Base-by-base conservation (phyloP, 2,888 invertebrate genomes). In the Hirudinaria manillensis region DNA sequence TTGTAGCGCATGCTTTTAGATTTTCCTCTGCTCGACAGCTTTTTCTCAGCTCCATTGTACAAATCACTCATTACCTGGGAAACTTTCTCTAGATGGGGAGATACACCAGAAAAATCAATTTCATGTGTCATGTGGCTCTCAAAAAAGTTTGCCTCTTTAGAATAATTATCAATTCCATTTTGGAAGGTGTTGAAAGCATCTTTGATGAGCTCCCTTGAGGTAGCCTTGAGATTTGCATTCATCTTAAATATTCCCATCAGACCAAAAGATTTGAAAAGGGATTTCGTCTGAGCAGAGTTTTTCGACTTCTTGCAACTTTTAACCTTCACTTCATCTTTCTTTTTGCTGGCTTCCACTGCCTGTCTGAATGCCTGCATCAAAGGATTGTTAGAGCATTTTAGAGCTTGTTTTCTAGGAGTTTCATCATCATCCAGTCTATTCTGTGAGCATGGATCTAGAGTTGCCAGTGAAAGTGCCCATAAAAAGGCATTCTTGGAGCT, bases 351-450 rank as follows among this genome's bases (percentile, higher is more conserved):
- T 45, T 75, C 75, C 6, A 75, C 75, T 7, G 66, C 75, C 38
- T 75, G 75, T 55, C 65, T 71, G 55, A 75, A 75, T 16, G 75
- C 75, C 38, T 75, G 75, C 29, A 75, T 75, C 29, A 75, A 66
- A 66, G 75, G 75, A 38, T 75, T 75, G 24, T 24, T 34, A 21
- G 55, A 21, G 10, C 61, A 21, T 65, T 73, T 73, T 6, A n/a
- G 16, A 34, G n/a, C n/a, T n/a, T 27, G 34, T 34, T 73, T 73
- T 36, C 32, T 73, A 55, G 21, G 29, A 27, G 16, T n/a, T 34
- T 53, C 61, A 32, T 55, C 32, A 65, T 56, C 73, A 55, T n/a
- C 24, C 3, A n/a, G n/a, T 34, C 19, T 73, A 16, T 56, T 65
- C 21, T 21, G n/a, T 16, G 13, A 1, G 24, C 34, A 19, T 4